Evolutionary conservation across 2,113 vertebrate species (phyloP), one percentile per base, ranked within the genome.

Genomic region (Grammomys dolichurus): DNA sequence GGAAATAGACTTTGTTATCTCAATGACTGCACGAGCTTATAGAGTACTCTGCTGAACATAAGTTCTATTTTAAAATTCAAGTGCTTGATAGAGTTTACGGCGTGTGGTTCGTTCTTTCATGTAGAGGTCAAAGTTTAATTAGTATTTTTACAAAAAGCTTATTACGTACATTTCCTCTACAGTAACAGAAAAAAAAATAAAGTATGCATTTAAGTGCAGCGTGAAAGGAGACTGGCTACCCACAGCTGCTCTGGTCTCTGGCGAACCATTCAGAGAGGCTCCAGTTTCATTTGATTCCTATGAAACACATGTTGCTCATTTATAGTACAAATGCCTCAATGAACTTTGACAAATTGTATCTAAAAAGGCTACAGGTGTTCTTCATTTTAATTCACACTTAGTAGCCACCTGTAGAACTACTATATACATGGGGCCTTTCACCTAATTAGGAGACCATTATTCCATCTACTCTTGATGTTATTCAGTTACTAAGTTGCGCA

Each of bases 241-340:
- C 96, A 69, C 98, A 98, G 98, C 98, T 98, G 98, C 97, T 98
- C 93, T 48, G 40, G 56, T 97, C 92, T 97, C 97, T 98, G 98
- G 96, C 96, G 97, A 98, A 97, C 94, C 89, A 97, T 97, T 98
- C 43, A 80, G 85, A 96, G 93, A 88, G 98, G 97, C 96, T 98
- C 97, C 90, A 77, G 94, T 98, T 98, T 98, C 98, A 98, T 98
- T 97, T 95, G 93, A 48, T 94, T 98, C 97, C 95, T 97, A 97
- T 94, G 97, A 98, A 98, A 98, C 98, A 98, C 96, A 89, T 98
- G 98, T 97, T 98, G 97, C 97, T 98, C 98, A 98, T 98, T 98
- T 98, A 98, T 95, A 98, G 98, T 98, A 98, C 95, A 95, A 94
- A 85, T 87, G 85, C 95, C 92, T 97, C 95, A 97, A 98, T 91